phyloP scores from a whole-genome alignment of 2,113 vertebrate genomes.

The Dasyprocta punctata region DNA sequence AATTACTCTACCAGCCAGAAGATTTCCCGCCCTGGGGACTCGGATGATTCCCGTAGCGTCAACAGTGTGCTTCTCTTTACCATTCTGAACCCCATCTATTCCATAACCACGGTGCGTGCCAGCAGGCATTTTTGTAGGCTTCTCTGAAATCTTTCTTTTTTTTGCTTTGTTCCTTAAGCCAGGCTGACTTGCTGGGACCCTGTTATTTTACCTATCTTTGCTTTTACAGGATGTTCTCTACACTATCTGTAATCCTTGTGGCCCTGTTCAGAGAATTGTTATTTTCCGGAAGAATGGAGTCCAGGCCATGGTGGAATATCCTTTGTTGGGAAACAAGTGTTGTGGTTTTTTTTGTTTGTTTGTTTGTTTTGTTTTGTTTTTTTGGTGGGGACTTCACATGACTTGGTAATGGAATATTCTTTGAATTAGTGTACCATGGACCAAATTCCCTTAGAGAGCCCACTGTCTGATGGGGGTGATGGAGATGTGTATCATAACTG shows the following conservation, averaged over 20 bases:
- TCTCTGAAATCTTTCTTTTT: accelerated
- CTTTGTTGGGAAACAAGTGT: constrained; percentile 78
- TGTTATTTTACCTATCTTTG: constrained; percentile 2
- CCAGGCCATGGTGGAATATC: constrained; percentile 99
- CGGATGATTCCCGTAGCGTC: constrained; percentile 93
- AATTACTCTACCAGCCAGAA: constrained; percentile 99
- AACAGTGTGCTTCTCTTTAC: constrained; percentile 97
- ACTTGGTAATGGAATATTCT: neutral
- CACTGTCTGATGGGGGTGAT: neutral
- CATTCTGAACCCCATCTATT: constrained; percentile 95
- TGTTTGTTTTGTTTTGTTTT: no score
- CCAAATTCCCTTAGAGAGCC: neutral
- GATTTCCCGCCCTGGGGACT: constrained; percentile 95
- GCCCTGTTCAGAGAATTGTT: constrained; percentile 97
- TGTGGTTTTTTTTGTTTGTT: no score
- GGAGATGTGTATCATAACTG: accelerated
- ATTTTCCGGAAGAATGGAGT: constrained; percentile 98
- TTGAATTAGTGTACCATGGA: neutral
- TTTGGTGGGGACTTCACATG: neutral
- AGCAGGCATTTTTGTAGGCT: neutral
- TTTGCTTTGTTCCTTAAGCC: neutral
- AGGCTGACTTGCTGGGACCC: neutral
- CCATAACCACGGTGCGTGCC: constrained; percentile 91
- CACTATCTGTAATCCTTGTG: constrained; percentile 97
- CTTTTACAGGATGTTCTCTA: constrained; percentile 93